These are phyloP conservation scores for Amblyopsis rosae DNA, from an alignment of 2,113 vertebrate genomes.

Conservation along the genomic window DNA sequence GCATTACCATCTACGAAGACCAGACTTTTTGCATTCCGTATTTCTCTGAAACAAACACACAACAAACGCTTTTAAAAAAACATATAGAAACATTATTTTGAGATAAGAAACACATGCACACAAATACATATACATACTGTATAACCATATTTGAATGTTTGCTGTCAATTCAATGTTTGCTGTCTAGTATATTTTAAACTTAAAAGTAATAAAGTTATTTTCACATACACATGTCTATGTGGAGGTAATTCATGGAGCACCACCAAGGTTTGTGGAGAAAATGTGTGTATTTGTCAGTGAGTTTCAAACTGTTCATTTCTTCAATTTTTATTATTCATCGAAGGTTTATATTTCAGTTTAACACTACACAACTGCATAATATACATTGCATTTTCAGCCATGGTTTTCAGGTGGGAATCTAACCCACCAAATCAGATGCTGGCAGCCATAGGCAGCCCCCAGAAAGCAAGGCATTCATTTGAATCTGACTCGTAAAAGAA, in stretches of 20 bases:
- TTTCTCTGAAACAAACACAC: slow-evolving; percentile 83
- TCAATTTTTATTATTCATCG: too few relatives aligned
- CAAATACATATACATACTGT: background rate
- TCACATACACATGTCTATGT: slow-evolving; percentile 24
- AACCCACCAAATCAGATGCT: slow-evolving; percentile 50
- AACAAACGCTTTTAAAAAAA: background rate
- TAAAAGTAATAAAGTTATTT: background rate
- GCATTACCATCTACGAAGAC: slow-evolving; percentile 84
- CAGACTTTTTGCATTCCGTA: slow-evolving; percentile 88
- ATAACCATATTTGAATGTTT: background rate
- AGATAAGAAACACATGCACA: background rate
- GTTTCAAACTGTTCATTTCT: slow-evolving; percentile 29
- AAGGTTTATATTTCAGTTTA: background rate
- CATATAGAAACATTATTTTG: background rate
- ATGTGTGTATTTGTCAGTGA: slow-evolving; percentile 64
- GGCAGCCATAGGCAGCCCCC: slow-evolving; percentile 55
- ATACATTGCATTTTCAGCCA: slow-evolving; percentile 1
- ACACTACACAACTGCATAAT: background rate
- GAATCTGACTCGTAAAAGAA: slow-evolving; percentile 71
- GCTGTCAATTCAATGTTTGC: background rate
- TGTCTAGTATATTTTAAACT: too few relatives aligned
- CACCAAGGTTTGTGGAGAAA: slow-evolving; percentile 48
- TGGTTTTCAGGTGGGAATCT: too few relatives aligned
- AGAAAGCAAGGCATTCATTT: slow-evolving; percentile 72
- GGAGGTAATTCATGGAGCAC: slow-evolving; percentile 24